Evolutionary conservation across 2,888 invertebrate species (phyloP), one percentile per base, ranked within the genome.

Genomic region (Ephialtes manifestator): DNA sequence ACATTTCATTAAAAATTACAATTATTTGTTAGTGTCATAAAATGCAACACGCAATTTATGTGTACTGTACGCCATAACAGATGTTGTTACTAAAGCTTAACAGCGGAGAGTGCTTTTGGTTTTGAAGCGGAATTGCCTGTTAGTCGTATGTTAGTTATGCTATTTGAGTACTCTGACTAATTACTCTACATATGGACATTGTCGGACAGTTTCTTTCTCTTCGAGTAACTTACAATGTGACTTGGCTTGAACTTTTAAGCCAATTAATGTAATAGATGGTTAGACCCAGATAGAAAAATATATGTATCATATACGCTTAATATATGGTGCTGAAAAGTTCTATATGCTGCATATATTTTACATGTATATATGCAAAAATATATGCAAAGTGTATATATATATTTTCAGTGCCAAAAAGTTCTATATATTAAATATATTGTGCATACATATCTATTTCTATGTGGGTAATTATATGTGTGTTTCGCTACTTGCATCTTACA

Each of bases 221-320:
- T 28, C 28, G 11, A 58, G 13, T 15, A 4, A 28, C 24, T 28
- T 58, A 1, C 13, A 11, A 28, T 28, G 4, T 28, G 24, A 28
- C 28, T 58, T 58, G 20, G 18, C 3, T 20, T 28, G 24, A 31
- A 11, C 7, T 60, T 31, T 5, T n/a, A 7, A 60, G 78, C 35
- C 31, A 51, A 60, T 78, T 70, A 60, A 4, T 7, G 13, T 31
- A 48, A 58, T 70, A 60, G 48, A 70, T 70, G 68, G 20, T 43
- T 31, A 20, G n/a, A 58, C 35, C n/a, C n/a, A n/a, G n/a, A n/a
- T n/a, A n/a, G n/a, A n/a, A n/a, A n/a, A n/a, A n/a, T n/a, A n/a
- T n/a, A n/a, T n/a, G n/a, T n/a, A n/a, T n/a, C n/a, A n/a, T n/a
- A n/a, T n/a, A n/a, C n/a, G n/a, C n/a, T n/a, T n/a, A n/a, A n/a